Evolutionary conservation across 2,113 vertebrate species (phyloP).

Genomic region (Machaerirhynchus nigripectus): DNA sequence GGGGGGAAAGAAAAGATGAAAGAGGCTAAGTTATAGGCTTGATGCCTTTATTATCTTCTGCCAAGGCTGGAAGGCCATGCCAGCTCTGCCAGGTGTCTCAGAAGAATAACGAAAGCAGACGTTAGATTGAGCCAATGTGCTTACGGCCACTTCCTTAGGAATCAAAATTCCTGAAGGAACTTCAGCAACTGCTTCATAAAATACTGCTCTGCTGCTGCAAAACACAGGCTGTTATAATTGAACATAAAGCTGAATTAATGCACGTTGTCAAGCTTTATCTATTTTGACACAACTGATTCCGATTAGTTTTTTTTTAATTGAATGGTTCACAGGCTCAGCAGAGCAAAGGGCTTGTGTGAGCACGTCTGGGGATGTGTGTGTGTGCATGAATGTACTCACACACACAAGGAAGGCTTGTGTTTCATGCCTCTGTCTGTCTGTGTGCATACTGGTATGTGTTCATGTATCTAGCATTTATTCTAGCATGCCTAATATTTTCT

Average conservation of each 20-base stretch:
- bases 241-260: background rate
- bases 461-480: background rate
- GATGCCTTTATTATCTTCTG: background rate
- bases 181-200: background rate
- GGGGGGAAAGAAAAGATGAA: background rate
- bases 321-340: background rate
- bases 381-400: background rate
- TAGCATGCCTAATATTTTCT: background rate
- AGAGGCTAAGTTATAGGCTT: conserved; percentile 1
- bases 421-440: background rate
- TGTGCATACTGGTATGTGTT: background rate
- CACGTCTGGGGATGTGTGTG: accelerated
- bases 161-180: background rate
- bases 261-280: background rate
- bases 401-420: background rate
- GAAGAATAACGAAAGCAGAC: background rate
- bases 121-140: background rate
- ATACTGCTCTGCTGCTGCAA: background rate
- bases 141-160: background rate
- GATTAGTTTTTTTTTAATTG: background rate
- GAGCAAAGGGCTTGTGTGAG: background rate
- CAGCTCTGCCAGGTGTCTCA: conserved; percentile 37
- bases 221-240: background rate
- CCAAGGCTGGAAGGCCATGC: background rate
- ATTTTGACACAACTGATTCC: background rate